These are phyloP conservation scores for Tipula vernalis DNA, from an alignment of 2,888 invertebrate species.

Conservation along the genomic window DNA sequence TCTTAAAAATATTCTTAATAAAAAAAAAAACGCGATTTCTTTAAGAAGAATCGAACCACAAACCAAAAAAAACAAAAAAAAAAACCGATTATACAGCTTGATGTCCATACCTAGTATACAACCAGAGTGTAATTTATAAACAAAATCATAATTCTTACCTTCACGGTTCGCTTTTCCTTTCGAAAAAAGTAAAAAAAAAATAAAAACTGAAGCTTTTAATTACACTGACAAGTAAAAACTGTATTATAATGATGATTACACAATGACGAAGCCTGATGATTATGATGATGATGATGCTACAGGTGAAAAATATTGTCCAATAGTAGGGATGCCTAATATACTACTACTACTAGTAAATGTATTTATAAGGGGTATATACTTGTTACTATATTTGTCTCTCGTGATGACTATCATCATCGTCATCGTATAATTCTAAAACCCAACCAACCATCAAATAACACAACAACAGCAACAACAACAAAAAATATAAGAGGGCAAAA, in stretches of 20 bases:
- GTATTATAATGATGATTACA: background rate
- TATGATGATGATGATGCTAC: background rate
- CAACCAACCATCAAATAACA: slow-evolving; percentile 8
- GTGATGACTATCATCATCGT: background rate
- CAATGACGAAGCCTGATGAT: background rate
- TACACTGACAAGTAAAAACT: background rate
- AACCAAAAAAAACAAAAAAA: background rate
- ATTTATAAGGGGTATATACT: background rate
- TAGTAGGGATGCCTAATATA: background rate
- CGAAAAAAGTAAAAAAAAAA: background rate
- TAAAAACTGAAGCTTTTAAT: background rate
- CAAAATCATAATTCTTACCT: background rate
- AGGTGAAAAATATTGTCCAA: background rate
- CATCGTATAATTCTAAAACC: background rate
- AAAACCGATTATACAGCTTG: background rate
- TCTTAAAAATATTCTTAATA: background rate
- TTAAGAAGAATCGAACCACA: background rate
- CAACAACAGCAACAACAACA: background rate
- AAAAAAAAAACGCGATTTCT: background rate
- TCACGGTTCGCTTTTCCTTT: background rate
- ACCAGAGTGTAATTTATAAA: background rate
- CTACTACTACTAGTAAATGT: background rate
- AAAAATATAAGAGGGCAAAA: slow-evolving; percentile 12
- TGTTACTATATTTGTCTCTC: background rate
- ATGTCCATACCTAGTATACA: background rate